Base-by-base conservation (phyloP, 2,888 invertebrate genomes). In the Pyrocoelia pectoralis region DNA sequence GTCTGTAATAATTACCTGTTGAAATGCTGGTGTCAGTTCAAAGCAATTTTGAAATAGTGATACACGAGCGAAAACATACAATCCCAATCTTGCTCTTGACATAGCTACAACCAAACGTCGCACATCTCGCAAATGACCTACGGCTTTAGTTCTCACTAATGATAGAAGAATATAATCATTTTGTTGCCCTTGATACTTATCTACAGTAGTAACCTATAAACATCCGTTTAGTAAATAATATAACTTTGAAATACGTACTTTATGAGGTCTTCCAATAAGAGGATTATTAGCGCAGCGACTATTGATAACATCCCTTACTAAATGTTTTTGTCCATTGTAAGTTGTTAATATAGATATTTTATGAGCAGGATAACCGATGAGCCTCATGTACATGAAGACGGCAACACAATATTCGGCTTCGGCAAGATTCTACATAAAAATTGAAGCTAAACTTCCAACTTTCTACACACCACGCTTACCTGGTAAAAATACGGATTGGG, bases 181-280 rank as follows among this genome's bases (percentile, higher is more conserved):
- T 83, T 99, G 99, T 78, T 99, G 99, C 60, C 99, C 99, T 79
- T 99, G 99, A 81, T 97, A 99, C 79, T 98, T 98, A 83, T 99
- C 99, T 13, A 99, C 99, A 0, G 99, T 99, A 0, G 94, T 93
- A 18, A 94, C 89, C 88, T 88, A 70, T 5, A 69, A 70, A 14
- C 40, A 40, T 29, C 5, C 9, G 5, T 8, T 29, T 29, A 29
- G 6, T 29, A 29, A 29, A 29, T 29, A 29, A 8, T 29, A 29
- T 29, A 29, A 5, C 29, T 29, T 28, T 28, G 9, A 28, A 6
- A 28, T n/a, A n/a, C n/a, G 61, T 82, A 91, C 91, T 85, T 96
- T 97, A 71, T 93, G 89, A 0, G 97, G 97, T 75, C 90, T 85
- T 13, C 98, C 98, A 72, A 99, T 96, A 55, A 98, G 85, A 0